These are phyloP conservation scores for Sphaerodactylus townsendi DNA, from an alignment of 2,113 vertebrate genomes.

Conservation along the genomic window DNA sequence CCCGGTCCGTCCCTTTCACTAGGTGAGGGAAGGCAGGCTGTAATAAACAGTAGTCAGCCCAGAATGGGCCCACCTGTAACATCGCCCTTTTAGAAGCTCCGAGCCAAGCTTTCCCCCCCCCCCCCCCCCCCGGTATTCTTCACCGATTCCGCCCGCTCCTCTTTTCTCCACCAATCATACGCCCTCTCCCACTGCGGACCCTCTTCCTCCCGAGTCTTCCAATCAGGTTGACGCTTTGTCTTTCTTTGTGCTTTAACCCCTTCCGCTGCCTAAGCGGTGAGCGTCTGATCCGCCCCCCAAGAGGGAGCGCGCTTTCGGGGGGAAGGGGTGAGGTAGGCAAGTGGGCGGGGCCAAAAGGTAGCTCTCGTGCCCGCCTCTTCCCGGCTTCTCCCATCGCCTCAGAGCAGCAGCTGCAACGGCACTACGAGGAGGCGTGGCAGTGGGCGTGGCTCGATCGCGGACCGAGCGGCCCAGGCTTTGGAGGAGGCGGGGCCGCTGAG, in stretches of 20 bases:
- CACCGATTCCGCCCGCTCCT: accelerated
- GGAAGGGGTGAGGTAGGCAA: neutral
- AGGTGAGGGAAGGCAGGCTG: neutral
- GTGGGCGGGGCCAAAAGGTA: neutral
- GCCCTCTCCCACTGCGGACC: neutral
- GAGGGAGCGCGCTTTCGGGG: too few relatives aligned
- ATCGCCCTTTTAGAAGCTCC: too few relatives aligned
- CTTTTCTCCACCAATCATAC: neutral
- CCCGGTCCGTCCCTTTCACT: neutral
- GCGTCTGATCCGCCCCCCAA: too few relatives aligned
- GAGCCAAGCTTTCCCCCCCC: accelerated
- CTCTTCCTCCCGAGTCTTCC: slow-evolving; percentile 34
- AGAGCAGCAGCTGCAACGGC: too few relatives aligned
- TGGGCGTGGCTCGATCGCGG: slow-evolving; percentile 21
- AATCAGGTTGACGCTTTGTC: slow-evolving; percentile 70
- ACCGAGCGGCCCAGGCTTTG: slow-evolving; percentile 8
- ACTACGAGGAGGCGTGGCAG: neutral
- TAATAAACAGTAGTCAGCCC: neutral
- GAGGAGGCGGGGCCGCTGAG: slow-evolving; percentile 19
- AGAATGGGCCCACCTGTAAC: neutral
- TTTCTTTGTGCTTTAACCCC: too few relatives aligned
- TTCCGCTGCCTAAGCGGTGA: slow-evolving; percentile 54
- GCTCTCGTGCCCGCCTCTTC: neutral
- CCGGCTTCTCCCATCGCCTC: neutral
- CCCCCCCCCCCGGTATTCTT: accelerated